Evolutionary conservation across 2,888 invertebrate genomes (phyloP).

Genomic region (Xestia rhomboidea): DNA sequence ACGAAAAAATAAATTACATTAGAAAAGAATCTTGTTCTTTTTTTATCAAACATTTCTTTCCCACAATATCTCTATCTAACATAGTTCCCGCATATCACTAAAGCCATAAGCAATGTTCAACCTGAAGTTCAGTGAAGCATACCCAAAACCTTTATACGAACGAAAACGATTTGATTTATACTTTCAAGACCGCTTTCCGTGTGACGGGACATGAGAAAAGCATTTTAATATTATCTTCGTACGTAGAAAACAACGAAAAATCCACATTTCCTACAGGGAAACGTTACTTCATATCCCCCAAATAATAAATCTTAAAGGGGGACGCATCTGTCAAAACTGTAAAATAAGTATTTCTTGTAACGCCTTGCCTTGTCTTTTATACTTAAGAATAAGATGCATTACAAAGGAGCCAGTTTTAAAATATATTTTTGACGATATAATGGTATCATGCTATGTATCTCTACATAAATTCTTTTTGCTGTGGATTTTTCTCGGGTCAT

Average conservation of each 20-base stretch:
- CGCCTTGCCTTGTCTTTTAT: conserved; percentile 73
- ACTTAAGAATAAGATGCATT: conserved; percentile 79
- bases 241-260: conserved; percentile 82
- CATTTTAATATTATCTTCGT: conserved; percentile 80
- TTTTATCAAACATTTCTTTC: background rate
- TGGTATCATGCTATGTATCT: background rate
- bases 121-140: conserved; percentile 64
- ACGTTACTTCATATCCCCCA: conserved; percentile 85
- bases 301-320: conserved; percentile 87
- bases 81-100: conserved; percentile 51
- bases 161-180: conserved; percentile 79
- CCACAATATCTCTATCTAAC: conserved; percentile 26
- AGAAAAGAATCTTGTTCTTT: conserved; percentile 1
- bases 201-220: conserved; percentile 78
- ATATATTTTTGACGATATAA: conserved; percentile 20
- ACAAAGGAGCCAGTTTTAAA: conserved; percentile 36
- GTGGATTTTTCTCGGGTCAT: background rate
- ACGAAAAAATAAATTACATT: background rate
- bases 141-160: conserved; percentile 67
- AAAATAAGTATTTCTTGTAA: conserved; percentile 89
- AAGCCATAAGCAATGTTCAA: conserved; percentile 58
- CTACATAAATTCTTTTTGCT: background rate
- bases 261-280: conserved; percentile 75
- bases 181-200: conserved; percentile 75
- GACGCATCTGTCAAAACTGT: conserved; percentile 90